Base-by-base conservation (phyloP, 2,888 invertebrate species). In the Conistra vaccinii region DNA sequence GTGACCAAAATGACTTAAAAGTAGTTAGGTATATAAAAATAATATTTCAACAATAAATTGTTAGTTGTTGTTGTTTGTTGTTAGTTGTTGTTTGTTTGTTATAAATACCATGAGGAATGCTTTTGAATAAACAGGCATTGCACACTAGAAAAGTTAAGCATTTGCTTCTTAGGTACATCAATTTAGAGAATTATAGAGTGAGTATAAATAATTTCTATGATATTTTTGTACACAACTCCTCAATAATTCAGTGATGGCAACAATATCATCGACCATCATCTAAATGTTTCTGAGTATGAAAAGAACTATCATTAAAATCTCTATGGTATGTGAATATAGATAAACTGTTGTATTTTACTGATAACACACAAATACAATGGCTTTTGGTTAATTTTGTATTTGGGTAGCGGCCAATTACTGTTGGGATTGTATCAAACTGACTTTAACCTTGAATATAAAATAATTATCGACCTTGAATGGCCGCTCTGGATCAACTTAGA, bases 1-100 rank as follows among this genome's bases (percentile, higher is more conserved):
- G 90, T 88, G 89, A 89, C 89, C 63, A 69, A 78, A 75, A 69
- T 73, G 14, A 77, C 69, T 75, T 75, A 72, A 48, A 62, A 57
- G 39, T 73, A 79, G n/a, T n/a, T 48, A 45, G 39, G 20, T 62
- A 29, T 42, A 60, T 32, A 58, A 51, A 62, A 48, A 68, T 20
- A 51, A 60, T 65, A 32, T 53, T 61, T 60, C 17, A 70, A 78
- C 26, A 73, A 71, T 26, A 42, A 42, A 42, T 14, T 14, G 14
- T 42, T 42, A 4, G 4, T 42, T 42, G 12, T 42, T 42, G 42
- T 42, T 42, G 42, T 42, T 9, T 42, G 12, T 39, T 39, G 39
- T 39, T 42, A 9, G 10, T 42, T 12, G 42, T 42, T 12, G 12
- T 42, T 42, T 12, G 12, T 42, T 42, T 42, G 0, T 42, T 42